Base-by-base conservation (phyloP, 2,113 vertebrate species). In the Tachysurus vachellii region DNA sequence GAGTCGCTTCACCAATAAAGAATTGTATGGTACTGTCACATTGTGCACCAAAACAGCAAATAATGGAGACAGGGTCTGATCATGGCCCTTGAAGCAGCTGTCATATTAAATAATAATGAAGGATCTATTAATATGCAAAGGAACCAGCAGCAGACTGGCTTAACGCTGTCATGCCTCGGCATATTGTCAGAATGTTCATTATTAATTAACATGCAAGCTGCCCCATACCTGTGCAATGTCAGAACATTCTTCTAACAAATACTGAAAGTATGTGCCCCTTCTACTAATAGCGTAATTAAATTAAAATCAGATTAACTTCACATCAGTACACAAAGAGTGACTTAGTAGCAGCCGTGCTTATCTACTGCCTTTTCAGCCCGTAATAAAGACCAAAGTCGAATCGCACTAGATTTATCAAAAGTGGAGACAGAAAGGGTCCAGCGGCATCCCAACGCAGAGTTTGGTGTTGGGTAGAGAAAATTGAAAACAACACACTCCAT, bases 101-200 rank as follows among this genome's bases (percentile, higher is more conserved):
- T 96, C 95, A 96, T 95, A 96, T 96, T 95, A 96, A 96, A 96
- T 96, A 96, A 96, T 96, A 96, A 96, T 96, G 95, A 96, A 95
- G 94, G 94, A 94, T 96, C 95, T 96, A 96, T 96, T 96, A 96
- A 96, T 96, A 96, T 96, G 95, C 95, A 96, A 95, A 95, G 94
- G 87, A 95, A 95, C 93, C 95, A 94, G 94, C 94, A 95, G 95
- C 94, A 93, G 94, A 95, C 95, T 95, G 94, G 94, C 95, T 96
- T 96, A 96, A 96, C 93, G 95, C 95, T 95, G 95, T 94, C 95
- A 96, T 95, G 95, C 94, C 94, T 95, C 94, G 94, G 95, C 95
- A 95, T 96, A 96, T 95, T 96, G 95, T 96, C 95, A 96, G 95
- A 94, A 94, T 96, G 95, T 96, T 96, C 95, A 96, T 96, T 95